Percentiles rank a stretch among this genome's conserved stretches.
These are phyloP conservation scores for Coptodon bakossiorum DNA, from an alignment of 2,113 vertebrate genomes.

Conservation along the genomic window DNA sequence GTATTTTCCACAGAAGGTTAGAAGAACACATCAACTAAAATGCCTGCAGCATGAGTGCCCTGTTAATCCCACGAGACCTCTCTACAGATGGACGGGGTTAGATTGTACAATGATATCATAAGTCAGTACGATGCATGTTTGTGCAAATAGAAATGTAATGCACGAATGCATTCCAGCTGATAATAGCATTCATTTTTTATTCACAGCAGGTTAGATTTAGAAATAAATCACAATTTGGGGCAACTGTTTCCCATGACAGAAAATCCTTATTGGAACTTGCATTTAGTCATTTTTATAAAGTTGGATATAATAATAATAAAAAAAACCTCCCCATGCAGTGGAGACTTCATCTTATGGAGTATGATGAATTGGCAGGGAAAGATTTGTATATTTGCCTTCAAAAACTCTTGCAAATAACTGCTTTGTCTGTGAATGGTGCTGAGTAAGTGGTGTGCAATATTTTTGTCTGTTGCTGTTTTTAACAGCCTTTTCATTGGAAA, in stretches of 20 bases:
- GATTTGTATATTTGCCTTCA: background rate
- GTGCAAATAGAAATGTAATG: background rate
- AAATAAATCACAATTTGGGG: background rate
- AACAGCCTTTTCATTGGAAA: background rate
- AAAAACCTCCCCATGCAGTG: background rate
- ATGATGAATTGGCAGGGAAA: background rate
- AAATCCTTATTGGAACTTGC: background rate
- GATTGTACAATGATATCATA: background rate
- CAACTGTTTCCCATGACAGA: background rate
- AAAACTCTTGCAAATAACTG: background rate
- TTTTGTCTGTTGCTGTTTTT: background rate
- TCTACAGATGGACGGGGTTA: background rate
- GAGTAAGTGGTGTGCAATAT: background rate
- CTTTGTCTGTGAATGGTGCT: background rate
- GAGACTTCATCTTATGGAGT: background rate
- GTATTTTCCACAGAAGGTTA: background rate
- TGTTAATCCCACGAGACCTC: background rate
- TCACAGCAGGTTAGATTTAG: background rate
- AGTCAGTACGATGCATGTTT: background rate
- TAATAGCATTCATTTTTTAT: background rate
- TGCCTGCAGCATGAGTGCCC: background rate
- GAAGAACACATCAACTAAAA: background rate
- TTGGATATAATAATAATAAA: background rate
- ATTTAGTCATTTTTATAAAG: background rate
- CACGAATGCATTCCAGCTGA: background rate